Conservation (phyloP, 2,113 vertebrate genomes). For the Turnix velox region DNA sequence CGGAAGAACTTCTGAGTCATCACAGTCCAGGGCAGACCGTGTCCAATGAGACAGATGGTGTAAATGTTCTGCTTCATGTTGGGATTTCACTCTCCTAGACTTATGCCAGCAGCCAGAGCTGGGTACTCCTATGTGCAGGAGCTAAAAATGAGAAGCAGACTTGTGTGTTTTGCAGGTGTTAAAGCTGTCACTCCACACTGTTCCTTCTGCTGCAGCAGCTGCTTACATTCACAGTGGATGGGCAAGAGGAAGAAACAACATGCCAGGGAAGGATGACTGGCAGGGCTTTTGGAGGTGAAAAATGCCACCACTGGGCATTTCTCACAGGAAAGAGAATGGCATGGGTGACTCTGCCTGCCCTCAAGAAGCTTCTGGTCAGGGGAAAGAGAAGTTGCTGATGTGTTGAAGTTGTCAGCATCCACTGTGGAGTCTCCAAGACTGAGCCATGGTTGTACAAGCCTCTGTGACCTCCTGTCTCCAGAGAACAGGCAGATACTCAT, state of each 20-base stretch:
- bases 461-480: background rate
- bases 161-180: background rate
- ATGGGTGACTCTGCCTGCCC: background rate
- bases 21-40: background rate
- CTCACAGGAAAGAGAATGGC: background rate
- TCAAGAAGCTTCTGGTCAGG: background rate
- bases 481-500: background rate
- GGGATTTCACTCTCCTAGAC: background rate
- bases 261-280: background rate
- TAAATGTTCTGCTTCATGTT: background rate
- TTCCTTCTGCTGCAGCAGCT: background rate
- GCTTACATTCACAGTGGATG: background rate
- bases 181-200: background rate
- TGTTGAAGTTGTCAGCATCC: background rate
- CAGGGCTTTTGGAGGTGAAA: background rate
- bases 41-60: background rate
- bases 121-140: background rate
- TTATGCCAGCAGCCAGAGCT: background rate
- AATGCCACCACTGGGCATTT: background rate
- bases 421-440: background rate
- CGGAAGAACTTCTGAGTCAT: background rate
- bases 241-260: rapidly evolving
- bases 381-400: background rate
- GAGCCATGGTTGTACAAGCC: rapidly evolving
- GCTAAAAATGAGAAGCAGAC: background rate